Conservation (phyloP, 2,888 invertebrate species). For the Drosophila pseudotalamancana region DNA sequence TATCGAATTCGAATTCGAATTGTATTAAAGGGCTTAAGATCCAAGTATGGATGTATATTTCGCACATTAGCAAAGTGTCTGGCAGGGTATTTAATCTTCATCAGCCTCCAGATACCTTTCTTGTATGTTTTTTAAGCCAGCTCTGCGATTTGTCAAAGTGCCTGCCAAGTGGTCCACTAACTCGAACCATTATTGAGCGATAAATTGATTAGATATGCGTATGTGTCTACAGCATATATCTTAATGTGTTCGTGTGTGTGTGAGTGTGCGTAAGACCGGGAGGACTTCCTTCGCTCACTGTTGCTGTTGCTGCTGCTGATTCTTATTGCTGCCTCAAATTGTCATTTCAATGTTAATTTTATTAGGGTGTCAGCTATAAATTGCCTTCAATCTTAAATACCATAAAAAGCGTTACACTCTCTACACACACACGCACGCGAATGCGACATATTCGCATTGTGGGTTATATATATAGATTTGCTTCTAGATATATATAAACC, state of each 20-base stretch:
- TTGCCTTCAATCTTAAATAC: constrained; percentile 82
- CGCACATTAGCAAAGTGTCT: background rate
- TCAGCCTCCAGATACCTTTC: background rate
- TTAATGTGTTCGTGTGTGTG: constrained; percentile 3
- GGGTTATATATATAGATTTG: constrained; percentile 11
- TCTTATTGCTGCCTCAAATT: constrained; percentile 75
- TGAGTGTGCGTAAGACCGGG: constrained; percentile 30
- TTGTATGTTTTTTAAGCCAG: constrained; percentile 28
- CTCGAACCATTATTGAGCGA: constrained; percentile 76
- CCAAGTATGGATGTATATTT: too few species aligned
- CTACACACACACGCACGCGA: constrained; percentile 16
- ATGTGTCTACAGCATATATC: constrained; percentile 21
- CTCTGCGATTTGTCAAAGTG: constrained; percentile 73
- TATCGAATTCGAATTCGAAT: too few species aligned
- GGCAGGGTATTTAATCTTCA: background rate
- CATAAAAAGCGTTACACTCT: constrained; percentile 72
- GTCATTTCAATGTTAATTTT: constrained; percentile 83
- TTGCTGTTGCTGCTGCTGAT: constrained; percentile 45
- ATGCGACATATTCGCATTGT: constrained; percentile 41
- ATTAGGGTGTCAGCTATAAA: constrained; percentile 82
- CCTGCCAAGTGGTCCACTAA: constrained; percentile 51
- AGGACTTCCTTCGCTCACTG: constrained; percentile 34
- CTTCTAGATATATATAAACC: constrained; percentile 13
- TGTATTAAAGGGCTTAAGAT: too few species aligned
- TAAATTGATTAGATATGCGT: constrained; percentile 81